These are phyloP conservation scores for Aleiodes sp. DNA, from an alignment of 1,140 invertebrate genomes.

Conservation along the genomic window DNA sequence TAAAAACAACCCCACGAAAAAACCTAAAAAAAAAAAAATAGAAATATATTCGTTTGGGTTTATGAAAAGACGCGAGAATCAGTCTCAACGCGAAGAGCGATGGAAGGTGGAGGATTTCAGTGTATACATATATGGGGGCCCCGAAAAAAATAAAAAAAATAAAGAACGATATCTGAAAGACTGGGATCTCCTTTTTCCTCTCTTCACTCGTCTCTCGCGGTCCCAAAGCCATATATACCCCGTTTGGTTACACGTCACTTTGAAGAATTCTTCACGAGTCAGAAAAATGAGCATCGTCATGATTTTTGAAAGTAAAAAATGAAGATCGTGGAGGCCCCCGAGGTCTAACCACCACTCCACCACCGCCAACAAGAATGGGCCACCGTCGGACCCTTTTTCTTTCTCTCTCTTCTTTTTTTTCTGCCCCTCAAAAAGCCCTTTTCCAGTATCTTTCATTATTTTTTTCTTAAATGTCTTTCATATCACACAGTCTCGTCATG, in stretches of 20 bases:
- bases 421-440: constrained; percentile 1
- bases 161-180: constrained; percentile 4
- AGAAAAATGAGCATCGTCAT: constrained; percentile 69
- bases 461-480: no score
- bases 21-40: constrained; percentile 9
- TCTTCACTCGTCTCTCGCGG: constrained; percentile 25
- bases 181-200: constrained; percentile 2
- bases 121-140: constrained; percentile 10
- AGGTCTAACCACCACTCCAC: constrained; percentile 28
- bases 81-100: constrained; percentile 10
- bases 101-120: constrained; percentile 22
- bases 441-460: constrained; percentile 19
- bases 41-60: constrained; percentile 14
- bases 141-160: background rate
- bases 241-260: constrained; percentile 64
- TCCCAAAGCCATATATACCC: constrained; percentile 47
- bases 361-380: constrained; percentile 1
- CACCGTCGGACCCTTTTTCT: constrained; percentile 7
- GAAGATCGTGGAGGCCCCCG: constrained; percentile 46
- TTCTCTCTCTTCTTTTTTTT: constrained; percentile 16
- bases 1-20: constrained; percentile 9
- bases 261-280: constrained; percentile 67
- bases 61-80: constrained; percentile 4
- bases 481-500: no score
- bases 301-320: constrained; percentile 69